These are phyloP conservation scores for Smutsia gigantea DNA, from an alignment of 2,797 vertebrate genomes.

Conservation along the genomic window DNA sequence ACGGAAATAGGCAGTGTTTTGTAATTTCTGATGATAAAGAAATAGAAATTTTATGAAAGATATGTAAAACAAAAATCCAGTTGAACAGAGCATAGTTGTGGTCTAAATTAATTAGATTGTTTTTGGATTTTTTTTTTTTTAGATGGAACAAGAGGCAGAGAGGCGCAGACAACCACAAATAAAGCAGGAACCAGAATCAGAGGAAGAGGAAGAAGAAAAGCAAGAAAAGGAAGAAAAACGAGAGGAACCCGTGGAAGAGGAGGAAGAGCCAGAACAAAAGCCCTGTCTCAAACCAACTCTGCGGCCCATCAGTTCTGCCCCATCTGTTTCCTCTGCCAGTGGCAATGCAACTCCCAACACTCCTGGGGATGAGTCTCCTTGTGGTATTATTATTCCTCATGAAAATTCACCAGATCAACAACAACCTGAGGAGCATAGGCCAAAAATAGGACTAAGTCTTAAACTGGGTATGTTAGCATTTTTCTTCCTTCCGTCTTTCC, in stretches of 20 bases:
- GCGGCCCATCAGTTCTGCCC: conserved; percentile 96
- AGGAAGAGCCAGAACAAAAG: conserved; percentile 92
- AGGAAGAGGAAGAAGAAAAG: conserved; percentile 93
- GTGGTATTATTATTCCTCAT: conserved; percentile 99
- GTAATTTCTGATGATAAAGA: background rate
- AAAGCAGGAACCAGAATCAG: conserved; percentile 95
- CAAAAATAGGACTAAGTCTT: conserved; percentile 98
- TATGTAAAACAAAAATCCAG: background rate
- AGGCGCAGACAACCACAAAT: conserved; percentile 95
- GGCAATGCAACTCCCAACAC: conserved; percentile 96
- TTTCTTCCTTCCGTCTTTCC: background rate
- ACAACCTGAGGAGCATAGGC: conserved; percentile 95
- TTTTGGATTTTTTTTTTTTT: conserved; percentile 44
- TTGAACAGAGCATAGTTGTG: background rate
- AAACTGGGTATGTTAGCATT: conserved; percentile 91
- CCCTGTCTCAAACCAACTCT: conserved; percentile 97
- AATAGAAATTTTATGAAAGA: background rate
- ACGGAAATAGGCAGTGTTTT: background rate
- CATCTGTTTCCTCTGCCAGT: conserved; percentile 96
- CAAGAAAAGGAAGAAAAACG: conserved; percentile 91
- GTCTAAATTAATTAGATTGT: background rate
- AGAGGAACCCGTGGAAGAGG: conserved; percentile 91
- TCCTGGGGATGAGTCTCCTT: conserved; percentile 96
- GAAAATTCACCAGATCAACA: conserved; percentile 97
- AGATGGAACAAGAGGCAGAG: conserved; percentile 99